Base-by-base conservation (phyloP, 2,888 invertebrate genomes). In the Hirtodrosophila histrioides region DNA sequence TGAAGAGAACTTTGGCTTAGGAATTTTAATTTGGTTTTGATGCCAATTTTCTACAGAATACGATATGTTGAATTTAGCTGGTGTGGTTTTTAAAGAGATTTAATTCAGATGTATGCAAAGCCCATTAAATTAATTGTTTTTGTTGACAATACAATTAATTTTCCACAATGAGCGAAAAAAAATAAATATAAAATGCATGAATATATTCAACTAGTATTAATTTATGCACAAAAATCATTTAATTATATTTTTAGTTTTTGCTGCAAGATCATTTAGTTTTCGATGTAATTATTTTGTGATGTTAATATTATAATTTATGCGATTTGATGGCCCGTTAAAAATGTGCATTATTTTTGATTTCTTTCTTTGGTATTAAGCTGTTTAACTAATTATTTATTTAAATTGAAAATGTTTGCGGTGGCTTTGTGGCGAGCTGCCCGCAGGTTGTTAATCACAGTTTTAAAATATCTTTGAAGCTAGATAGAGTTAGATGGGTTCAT, bases 251-350 rank as follows among this genome's bases (percentile, higher is more conserved):
- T 51, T 56, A 50, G 54, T 44, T 58, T 60, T 44, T 50, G 37
- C 24, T 7, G 31, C 36, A 50, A 35, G 17, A 17, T 12, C 11
- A 49, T 49, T 6, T 4, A 17, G 12, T 24, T 54, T 45, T 39
- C 24, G 35, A 49, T 72, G 65, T 50, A 58, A 57, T 51, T 51
- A 64, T 50, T 49, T 64, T 46, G 27, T 44, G 27, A 23, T 29
- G 55, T 31, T 53, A 53, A 24, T 44, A 48, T 60, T 67, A 86
- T 80, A 79, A 86, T 80, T 83, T 62, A 68, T 66, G 46, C 27
- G 54, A 66, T 70, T 79, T 64, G 65, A 68, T 63, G 43, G 33
- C 49, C 57, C 58, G 65, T 63, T 46, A 54, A 12, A 45, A 43
- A 62, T 39, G 31, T 4, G 2, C 33, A 43, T 29, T 40, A 39